Evolutionary conservation across 2,113 vertebrate species (phyloP), one percentile per base, ranked within the genome.

Genomic region (Elgaria multicarinata): DNA sequence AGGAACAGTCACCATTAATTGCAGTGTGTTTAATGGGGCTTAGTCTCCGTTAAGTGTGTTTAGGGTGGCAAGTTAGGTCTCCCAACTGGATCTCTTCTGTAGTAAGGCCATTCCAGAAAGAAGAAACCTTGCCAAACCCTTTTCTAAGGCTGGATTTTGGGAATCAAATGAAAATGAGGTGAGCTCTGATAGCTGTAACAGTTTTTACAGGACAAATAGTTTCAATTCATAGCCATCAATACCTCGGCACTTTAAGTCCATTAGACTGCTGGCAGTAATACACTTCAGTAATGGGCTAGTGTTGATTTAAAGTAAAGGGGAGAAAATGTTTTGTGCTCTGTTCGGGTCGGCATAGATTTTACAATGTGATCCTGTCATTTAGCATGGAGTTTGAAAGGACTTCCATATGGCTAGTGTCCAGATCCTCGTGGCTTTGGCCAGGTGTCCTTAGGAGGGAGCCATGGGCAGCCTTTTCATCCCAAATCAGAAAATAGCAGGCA

Each of bases 151-250:
- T 31, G 18, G 0, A 4, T 88, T 92, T 87, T 89, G 91, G 91
- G 88, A 95, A 95, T 90, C 92, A 94, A 91, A 94, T 93, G 87
- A 80, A 92, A 95, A 93, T 94, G 92, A 88, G 91, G 88, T 89
- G 90, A 91, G 67, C 83, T 91, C 91, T 93, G 86, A 87, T 95
- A 89, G 92, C 90, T 90, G 87, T 91, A 96, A 94, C 92, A 90
- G 91, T 95, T 93, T 95, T 95, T 96, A 93, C 93, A 93, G 89
- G 92, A 96, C 93, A 95, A 96, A 95, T 93, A 93, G 94, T 95
- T 96, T 95, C 92, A 93, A 90, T 96, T 95, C 94, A 91, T 89
- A 86, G 87, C 58, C 92, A 93, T 96, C 94, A 91, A 91, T 95
- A 94, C 53, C 42, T 91, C 79, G 3, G 0, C 92, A 87, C 88